These are phyloP conservation scores for Trisateles emortualis DNA, from an alignment of 2,888 invertebrate species.

Conservation along the genomic window DNA sequence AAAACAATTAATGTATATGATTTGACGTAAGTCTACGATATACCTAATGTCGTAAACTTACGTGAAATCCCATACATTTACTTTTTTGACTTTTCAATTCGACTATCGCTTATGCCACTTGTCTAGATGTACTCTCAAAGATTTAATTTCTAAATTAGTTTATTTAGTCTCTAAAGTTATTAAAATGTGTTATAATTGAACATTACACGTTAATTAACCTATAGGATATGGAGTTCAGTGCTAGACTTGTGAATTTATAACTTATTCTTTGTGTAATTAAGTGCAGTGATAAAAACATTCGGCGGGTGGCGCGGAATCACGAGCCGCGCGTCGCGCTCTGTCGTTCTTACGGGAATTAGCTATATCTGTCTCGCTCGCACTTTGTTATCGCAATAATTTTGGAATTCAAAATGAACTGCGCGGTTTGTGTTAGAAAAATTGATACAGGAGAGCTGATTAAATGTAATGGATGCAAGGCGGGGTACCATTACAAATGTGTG, in stretches of 20 bases:
- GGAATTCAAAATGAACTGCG: conserved; percentile 10
- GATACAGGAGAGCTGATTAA: conserved; percentile 1
- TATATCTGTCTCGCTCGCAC: conserved; percentile 9
- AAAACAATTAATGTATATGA: too few species aligned
- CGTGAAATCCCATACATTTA: too few species aligned
- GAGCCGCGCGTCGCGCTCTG: conserved; percentile 11
- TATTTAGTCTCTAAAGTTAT: too few species aligned
- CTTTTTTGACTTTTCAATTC: too few species aligned
- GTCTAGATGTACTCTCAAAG: too few species aligned
- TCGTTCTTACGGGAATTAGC: conserved; percentile 6
- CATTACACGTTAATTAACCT: too few species aligned
- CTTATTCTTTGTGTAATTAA: not conserved
- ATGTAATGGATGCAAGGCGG: conserved; percentile 16
- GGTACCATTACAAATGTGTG: conserved; percentile 12
- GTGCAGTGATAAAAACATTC: conserved; percentile 9
- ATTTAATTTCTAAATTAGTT: conserved; percentile 37
- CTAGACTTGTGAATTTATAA: too few species aligned
- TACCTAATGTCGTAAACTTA: too few species aligned
- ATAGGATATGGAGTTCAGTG: too few species aligned
- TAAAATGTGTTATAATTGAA: too few species aligned
- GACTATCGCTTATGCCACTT: too few species aligned
- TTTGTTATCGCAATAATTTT: not conserved
- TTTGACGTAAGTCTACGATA: too few species aligned
- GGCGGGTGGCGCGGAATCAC: conserved; percentile 9
- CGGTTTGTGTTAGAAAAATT: not conserved